Base-by-base conservation (phyloP, 2,113 vertebrate species). In the Vulpes lagopus region DNA sequence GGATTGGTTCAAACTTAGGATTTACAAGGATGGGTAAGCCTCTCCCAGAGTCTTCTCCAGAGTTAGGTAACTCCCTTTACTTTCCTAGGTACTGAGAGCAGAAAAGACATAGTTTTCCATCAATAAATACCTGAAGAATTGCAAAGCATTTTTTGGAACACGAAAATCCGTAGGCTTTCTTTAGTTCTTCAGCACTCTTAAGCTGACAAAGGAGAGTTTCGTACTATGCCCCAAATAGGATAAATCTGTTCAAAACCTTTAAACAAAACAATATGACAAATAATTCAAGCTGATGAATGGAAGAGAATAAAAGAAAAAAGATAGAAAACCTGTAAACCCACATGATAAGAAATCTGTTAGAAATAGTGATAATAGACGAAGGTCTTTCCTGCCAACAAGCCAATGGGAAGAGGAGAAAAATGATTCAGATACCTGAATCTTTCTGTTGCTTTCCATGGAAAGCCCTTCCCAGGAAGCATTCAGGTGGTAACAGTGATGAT, bases 31-130 rank as follows among this genome's bases (percentile, higher is more conserved):
- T 92, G 73, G 7, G 55, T 25, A 83, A 65, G 69, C 62, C 57
- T 81, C 87, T 96, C 59, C 73, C 51, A 49, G 9, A 95, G n/a
- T 92, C 84, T 76, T 69, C 76, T 94, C 79, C 71, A 12, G 64
- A 95, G 32, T 94, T 95, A 81, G 16, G 67, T 43, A 95, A 95
- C 53, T 94, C 57, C 35, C 80, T 62, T 92, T 93, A 93, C 55
- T 90, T 95, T 91, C 84, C 82, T 59, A 92, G 64, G 51, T 55
- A 73, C 23, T 55, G 27, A 93, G 4, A 89, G 20, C 25, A 82
- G 16, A 94, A 93, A 82, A 95, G 17, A 55, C 43, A 71, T 32
- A 82, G 25, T 91, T 86, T 55, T 59, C 85, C 60, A 94, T 89
- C 53, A 89, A 85, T 59, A 87, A 67, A 53, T 51, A 32, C 57